Conservation (phyloP, 2,797 vertebrate species). For the Semotilus atromaculatus region DNA sequence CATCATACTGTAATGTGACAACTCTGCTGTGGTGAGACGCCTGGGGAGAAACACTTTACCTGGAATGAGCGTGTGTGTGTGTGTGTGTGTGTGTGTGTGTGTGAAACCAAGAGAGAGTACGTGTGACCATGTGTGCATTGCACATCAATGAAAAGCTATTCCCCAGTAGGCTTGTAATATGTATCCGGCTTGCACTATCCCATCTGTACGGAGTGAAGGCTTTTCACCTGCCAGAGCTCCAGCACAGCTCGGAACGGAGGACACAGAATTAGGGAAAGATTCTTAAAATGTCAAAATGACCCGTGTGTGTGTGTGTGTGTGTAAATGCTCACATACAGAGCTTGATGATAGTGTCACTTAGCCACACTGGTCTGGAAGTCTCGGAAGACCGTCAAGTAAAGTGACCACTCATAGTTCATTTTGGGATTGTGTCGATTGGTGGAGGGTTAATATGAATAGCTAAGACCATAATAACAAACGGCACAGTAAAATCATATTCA, state of each 20-base stretch:
- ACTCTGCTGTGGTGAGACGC: conserved; percentile 57
- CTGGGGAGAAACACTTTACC: conserved; percentile 55
- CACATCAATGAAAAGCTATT: conserved; percentile 53
- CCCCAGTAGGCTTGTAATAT: conserved; percentile 48
- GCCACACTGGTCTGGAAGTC: neutral
- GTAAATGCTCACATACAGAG: neutral
- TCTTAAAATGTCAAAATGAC: conserved; percentile 11
- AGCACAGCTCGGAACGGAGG: neutral
- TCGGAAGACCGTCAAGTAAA: neutral
- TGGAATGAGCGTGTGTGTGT: conserved; percentile 21
- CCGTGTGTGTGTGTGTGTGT: neutral
- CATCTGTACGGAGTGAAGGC: conserved; percentile 54
- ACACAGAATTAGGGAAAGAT: conserved; percentile 24
- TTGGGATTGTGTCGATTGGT: neutral
- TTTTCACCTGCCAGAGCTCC: conserved; percentile 25
- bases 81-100: neutral
- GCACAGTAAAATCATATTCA: neutral
- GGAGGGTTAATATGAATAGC: neutral
- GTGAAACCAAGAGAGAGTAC: conserved; percentile 14
- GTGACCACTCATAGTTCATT: neutral
- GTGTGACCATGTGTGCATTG: conserved; percentile 22
- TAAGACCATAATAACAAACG: neutral
- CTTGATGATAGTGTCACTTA: neutral
- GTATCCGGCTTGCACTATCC: conserved; percentile 51
- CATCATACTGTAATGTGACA: conserved; percentile 71